phyloP scores from a whole-genome alignment of 1,140 invertebrate genomes.

The Spodoptera litura region DNA sequence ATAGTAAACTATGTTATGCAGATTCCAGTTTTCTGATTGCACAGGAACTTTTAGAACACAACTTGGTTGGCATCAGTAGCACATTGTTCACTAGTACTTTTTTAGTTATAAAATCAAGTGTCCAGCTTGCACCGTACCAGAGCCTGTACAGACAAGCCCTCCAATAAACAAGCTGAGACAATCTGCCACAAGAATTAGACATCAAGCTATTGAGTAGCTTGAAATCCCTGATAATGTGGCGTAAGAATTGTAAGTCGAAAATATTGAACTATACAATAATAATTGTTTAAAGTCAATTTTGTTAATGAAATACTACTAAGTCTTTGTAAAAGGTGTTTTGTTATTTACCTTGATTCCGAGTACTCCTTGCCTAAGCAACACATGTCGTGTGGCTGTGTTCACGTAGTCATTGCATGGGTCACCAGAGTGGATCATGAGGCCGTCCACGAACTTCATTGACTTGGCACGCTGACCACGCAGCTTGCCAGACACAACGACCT shows the following conservation, averaged over 20 bases:
- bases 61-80: neutral
- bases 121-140: constrained; percentile 77
- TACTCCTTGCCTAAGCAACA: constrained; percentile 97
- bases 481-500: constrained; percentile 99
- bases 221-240: constrained; percentile 80
- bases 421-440: constrained; percentile 99
- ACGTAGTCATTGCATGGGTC: constrained; percentile 99
- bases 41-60: neutral
- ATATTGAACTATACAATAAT: too few species aligned
- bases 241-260: neutral
- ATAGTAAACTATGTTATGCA: too few species aligned
- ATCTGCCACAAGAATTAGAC: constrained; percentile 81
- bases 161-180: constrained; percentile 76
- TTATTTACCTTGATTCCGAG: constrained; percentile 92
- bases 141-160: constrained; percentile 73
- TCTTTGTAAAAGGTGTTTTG: neutral
- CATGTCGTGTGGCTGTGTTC: constrained; percentile 98
- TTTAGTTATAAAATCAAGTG: constrained; percentile 49
- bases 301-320: too few species aligned
- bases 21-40: neutral
- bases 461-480: constrained; percentile 99
- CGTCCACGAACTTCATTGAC: constrained; percentile 99
- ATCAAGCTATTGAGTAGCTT: constrained; percentile 60
- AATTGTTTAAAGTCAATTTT: too few species aligned
- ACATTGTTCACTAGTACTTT: neutral